Evolutionary conservation across 2,888 invertebrate species (phyloP), one percentile per base, ranked within the genome.

Genomic region (Hemicrepidius hirtus): DNA sequence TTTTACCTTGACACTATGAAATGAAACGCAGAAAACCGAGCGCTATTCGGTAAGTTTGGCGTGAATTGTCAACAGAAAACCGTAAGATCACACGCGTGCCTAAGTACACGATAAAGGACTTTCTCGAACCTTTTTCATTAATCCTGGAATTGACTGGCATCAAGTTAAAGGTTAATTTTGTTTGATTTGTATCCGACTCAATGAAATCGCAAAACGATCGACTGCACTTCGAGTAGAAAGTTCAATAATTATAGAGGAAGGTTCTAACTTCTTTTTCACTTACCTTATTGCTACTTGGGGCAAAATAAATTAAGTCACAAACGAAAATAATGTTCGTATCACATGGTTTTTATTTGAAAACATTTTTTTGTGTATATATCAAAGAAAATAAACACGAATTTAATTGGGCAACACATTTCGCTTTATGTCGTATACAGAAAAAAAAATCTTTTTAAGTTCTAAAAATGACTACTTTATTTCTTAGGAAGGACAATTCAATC

Each of bases 131-230:
- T 53, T 53, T 53, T 28, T 28, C 53, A 28, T 53, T 53, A 53
- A 53, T 53, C 24, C 53, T 28, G n/a, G 32, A 53, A 53, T 53
- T 28, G 32, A n/a, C 53, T 28, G n/a, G 20, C 21, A 53, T 53
- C 28, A 13, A 53, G 28, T 53, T 53, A 53, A 53, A 28, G 32
- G 53, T 53, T 53, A 53, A 53, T 53, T 50, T 28, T 53, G 28
- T 53, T 53, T 53, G 53, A 53, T 53, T 53, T 28, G 28, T 28
- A 53, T 53, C 13, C 53, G 13, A 7, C 24, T 13, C 28, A 28
- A n/a, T 9, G 53, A 7, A 28, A 12, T 53, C 53, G 53, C 16
- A n/a, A 53, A 53, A 13, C 18, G 44, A 18, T 16, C 44, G 16
- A 1, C 24, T 9, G 5, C 13, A 24, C 53, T 21, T 28, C 12